These are phyloP conservation scores for Chamaetylas fuelleborni DNA, from an alignment of 2,113 vertebrate species.

Conservation along the genomic window DNA sequence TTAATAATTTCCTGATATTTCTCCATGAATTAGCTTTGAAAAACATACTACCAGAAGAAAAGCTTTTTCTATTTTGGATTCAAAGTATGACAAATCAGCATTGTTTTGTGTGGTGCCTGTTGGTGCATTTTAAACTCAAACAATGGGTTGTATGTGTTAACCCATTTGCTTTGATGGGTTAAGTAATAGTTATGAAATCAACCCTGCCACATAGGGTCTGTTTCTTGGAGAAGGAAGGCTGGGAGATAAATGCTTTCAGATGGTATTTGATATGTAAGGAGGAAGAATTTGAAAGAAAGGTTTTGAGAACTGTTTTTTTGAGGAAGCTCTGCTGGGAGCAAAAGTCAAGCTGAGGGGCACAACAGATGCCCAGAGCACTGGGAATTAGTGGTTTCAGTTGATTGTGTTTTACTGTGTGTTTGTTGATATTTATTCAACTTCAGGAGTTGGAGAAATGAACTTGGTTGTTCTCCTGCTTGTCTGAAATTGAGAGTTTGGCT, in stretches of 20 bases:
- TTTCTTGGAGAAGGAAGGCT: background rate
- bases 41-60: background rate
- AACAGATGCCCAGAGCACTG: background rate
- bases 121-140: background rate
- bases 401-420: background rate
- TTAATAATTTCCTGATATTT: background rate
- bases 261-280: background rate
- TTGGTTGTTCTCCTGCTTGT: background rate
- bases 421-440: background rate
- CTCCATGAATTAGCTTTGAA: background rate
- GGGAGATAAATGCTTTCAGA: background rate
- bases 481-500: background rate
- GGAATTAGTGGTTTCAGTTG: background rate
- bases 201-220: background rate
- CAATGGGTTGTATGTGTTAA: background rate
- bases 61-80: background rate
- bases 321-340: background rate
- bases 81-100: background rate
- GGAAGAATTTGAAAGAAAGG: background rate
- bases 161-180: background rate
- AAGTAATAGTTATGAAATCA: background rate
- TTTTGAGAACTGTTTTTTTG: background rate
- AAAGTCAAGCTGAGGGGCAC: background rate
- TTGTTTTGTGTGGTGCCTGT: slow-evolving; percentile 19
- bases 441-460: background rate